Percentiles rank a stretch among this genome's conserved stretches.
These are phyloP conservation scores for Azorinus chamasolen DNA, from an alignment of 2,888 invertebrate genomes.

Conservation along the genomic window DNA sequence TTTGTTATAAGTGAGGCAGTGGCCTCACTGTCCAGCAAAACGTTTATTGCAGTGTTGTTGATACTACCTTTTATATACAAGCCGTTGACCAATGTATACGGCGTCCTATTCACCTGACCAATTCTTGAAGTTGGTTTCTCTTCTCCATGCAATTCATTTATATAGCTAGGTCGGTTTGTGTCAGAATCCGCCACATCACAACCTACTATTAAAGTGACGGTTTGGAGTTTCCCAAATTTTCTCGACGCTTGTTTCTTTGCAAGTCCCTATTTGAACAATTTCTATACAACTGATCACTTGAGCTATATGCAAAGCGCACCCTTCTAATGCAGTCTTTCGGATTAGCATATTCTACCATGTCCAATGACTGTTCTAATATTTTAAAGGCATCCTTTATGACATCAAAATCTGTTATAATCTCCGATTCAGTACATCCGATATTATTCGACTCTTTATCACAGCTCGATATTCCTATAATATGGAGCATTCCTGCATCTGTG, in stretches of 20 bases:
- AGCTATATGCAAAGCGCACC: constrained; percentile 4
- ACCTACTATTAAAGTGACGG: constrained; percentile 32
- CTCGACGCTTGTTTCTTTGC: background rate
- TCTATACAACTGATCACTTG: background rate
- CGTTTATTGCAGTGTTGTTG: background rate
- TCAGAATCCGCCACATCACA: constrained; percentile 31
- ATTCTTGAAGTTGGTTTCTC: background rate
- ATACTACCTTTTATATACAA: no score
- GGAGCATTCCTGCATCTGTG: background rate
- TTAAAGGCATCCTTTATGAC: background rate
- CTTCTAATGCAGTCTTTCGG: background rate
- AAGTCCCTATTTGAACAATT: constrained; percentile 1
- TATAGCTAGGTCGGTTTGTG: constrained; percentile 19
- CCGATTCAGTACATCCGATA: background rate
- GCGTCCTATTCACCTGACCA: constrained; percentile 5
- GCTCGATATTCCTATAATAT: background rate
- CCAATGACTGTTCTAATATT: background rate
- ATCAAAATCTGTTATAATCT: background rate
- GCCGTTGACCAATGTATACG: constrained; percentile 12
- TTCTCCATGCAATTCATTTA: no score
- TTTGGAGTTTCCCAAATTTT: background rate
- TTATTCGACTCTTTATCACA: background rate
- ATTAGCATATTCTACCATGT: background rate
- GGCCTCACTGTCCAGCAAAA: constrained; percentile 38
- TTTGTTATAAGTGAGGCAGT: constrained; percentile 40